These are phyloP conservation scores for Dasyurus viverrinus DNA, from an alignment of 2,113 vertebrate genomes.

Conservation along the genomic window DNA sequence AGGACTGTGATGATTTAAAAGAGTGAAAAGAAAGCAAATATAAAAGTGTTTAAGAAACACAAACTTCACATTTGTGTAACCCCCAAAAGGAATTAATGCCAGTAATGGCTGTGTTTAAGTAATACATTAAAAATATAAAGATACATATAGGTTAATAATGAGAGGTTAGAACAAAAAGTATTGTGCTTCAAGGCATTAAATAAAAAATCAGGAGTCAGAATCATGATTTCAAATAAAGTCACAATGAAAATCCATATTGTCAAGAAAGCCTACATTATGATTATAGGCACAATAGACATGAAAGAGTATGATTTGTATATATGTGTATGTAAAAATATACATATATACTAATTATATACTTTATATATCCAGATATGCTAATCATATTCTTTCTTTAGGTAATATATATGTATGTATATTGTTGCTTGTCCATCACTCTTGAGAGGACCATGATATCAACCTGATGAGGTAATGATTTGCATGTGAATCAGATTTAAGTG, in stretches of 20 bases:
- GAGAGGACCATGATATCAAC: too few relatives aligned
- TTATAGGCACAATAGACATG: not conserved
- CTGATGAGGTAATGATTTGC: too few relatives aligned
- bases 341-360: too few relatives aligned
- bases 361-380: too few relatives aligned
- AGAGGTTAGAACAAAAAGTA: not conserved
- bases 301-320: too few relatives aligned
- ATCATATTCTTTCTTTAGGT: too few relatives aligned
- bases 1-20: not conserved
- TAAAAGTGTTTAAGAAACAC: not conserved
- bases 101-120: not conserved
- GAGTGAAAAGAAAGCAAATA: not conserved
- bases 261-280: not conserved
- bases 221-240: not conserved
- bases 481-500: too few relatives aligned
- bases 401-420: too few relatives aligned
- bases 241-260: not conserved
- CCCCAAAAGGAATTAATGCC: too few relatives aligned
- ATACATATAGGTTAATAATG: not conserved
- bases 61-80: not conserved
- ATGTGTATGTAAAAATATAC: too few relatives aligned
- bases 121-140: not conserved
- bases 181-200: not conserved
- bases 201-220: not conserved
- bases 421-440: too few relatives aligned